phyloP scores from a whole-genome alignment of 2,888 invertebrate species.

The Drosophila yooni region DNA sequence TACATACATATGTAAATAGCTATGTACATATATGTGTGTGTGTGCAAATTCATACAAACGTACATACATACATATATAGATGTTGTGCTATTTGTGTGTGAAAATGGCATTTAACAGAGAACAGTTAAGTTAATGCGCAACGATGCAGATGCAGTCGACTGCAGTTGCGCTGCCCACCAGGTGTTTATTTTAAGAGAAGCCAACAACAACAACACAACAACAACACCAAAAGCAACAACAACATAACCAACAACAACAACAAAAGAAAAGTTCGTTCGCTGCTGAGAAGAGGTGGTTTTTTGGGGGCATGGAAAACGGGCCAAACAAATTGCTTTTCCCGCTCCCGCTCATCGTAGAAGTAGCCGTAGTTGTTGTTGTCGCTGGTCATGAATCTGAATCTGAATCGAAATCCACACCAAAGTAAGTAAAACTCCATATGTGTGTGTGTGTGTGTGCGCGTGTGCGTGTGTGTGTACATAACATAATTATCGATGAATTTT shows the following conservation, averaged over 20 bases:
- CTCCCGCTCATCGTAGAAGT: conserved; percentile 41
- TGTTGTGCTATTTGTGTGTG: conserved; percentile 44
- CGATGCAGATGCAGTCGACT: conserved; percentile 54
- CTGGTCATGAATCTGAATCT: conserved; percentile 69
- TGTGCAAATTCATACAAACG: conserved; percentile 30
- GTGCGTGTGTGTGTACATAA: conserved; percentile 35
- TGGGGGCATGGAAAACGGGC: conserved; percentile 53
- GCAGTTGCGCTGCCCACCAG: conserved; percentile 51
- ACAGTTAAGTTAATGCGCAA: conserved; percentile 59
- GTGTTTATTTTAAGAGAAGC: conserved; percentile 53
- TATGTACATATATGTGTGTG: conserved; percentile 19
- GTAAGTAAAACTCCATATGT: conserved; percentile 72
- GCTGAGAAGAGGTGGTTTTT: background rate
- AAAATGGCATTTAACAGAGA: conserved; percentile 56
- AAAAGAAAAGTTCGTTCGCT: conserved; percentile 23
- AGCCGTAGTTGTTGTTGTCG: conserved; percentile 57
- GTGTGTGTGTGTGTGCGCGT: conserved; percentile 9
- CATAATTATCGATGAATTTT: conserved; percentile 61
- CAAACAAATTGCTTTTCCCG: conserved; percentile 54
- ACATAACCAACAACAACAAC: conserved; percentile 3
- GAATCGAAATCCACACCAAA: conserved; percentile 82
- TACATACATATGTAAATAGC: conserved; percentile 48
- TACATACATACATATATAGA: conserved; percentile 18
- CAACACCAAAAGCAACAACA: background rate
- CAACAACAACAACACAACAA: conserved; percentile 10